Evolutionary conservation across 2,113 vertebrate genomes (phyloP), one percentile per base, ranked within the genome.

Genomic region (Ciconia boyciana): DNA sequence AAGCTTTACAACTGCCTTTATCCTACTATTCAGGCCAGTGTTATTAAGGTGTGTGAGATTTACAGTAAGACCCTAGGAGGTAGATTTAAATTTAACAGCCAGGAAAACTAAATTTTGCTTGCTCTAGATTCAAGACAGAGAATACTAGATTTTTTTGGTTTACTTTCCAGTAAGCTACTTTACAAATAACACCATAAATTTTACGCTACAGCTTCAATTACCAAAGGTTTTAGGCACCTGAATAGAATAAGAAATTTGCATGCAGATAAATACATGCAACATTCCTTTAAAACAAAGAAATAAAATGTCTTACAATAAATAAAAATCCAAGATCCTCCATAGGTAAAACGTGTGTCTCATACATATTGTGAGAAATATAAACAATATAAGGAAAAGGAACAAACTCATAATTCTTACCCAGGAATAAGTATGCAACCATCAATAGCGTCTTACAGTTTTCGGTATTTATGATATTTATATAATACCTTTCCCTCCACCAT

Each of bases 11-110:
- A 28, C 68, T 60, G 60, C 18, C 79, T 90, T 90, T 54, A 92
- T 92, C 64, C 72, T 62, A n/a, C 80, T 94, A 93, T 95, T 97
- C 87, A 84, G 89, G 29, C 54, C 62, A 64, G 28, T 46, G 44
- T 87, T 87, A 79, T 85, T 95, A 92, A 94, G 58, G 34, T 76
- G 21, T 0, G 0, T 70, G 77, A 95, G 51, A 97, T 92, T 85
- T 80, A 80, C 10, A 7, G 19, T 39, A 68, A 90, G 84, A 54
- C 7, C 26, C 16, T 61, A 31, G 55, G 32, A 87, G 29, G n/a
- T 46, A 87, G 51, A 84, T 82, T 89, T 83, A 69, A 66, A 19
- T 70, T 94, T 79, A 85, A 71, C 70, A 81, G 41, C 29, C 41
- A 84, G 36, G 52, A 80, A 69, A 92, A 43, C 41, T 48, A 49